A percentile compares a stretch with the other conserved stretches of the same genome.
Conservation (phyloP, 2,797 vertebrate genomes). For the Labeo calbasu region DNA sequence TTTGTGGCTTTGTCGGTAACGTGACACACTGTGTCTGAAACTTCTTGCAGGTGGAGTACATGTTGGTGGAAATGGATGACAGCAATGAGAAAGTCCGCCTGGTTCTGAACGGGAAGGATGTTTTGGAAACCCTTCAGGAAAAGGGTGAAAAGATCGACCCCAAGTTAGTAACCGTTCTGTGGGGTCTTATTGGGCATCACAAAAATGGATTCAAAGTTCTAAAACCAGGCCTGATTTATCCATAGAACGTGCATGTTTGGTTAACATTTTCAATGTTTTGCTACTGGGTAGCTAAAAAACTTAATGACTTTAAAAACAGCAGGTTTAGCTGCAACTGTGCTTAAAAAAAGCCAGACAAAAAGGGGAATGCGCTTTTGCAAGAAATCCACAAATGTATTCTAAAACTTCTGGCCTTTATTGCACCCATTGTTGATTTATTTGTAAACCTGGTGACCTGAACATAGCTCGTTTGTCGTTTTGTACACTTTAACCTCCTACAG, state of each 20-base stretch:
- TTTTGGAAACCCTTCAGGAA: slow-evolving; percentile 91
- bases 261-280: background rate
- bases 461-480: background rate
- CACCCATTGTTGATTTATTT: background rate
- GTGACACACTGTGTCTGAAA: slow-evolving; percentile 4
- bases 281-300: background rate
- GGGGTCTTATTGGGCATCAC: background rate
- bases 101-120: slow-evolving; percentile 81
- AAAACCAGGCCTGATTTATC: background rate
- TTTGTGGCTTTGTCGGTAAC: background rate
- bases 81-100: slow-evolving; percentile 88
- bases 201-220: background rate
- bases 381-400: no score
- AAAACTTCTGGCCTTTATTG: background rate
- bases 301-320: background rate
- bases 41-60: slow-evolving; percentile 91
- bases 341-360: background rate
- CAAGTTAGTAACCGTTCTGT: slow-evolving; percentile 83
- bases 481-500: background rate
- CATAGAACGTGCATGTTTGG: background rate
- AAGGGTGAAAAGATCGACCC: slow-evolving; percentile 93
- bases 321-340: background rate
- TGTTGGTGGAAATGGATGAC: slow-evolving; percentile 92
- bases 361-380: no score
- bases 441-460: background rate